These are phyloP conservation scores for Thymelicus acteon DNA, from an alignment of 2,888 invertebrate species.

Conservation along the genomic window DNA sequence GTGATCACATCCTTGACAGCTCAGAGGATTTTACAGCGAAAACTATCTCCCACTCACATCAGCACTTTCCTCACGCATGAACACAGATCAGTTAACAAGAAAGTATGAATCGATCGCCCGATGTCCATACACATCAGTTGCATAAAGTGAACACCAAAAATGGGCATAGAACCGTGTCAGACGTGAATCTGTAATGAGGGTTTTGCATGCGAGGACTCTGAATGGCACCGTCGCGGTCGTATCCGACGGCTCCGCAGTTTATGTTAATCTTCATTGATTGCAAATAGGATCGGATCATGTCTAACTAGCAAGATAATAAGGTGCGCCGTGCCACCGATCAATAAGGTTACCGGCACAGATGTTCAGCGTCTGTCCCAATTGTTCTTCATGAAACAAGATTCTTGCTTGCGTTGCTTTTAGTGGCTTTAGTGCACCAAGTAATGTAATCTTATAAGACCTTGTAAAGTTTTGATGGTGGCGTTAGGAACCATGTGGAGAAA, in stretches of 20 bases:
- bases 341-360: slow-evolving; percentile 43
- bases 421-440: too few species aligned
- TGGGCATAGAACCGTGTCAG: slow-evolving; percentile 45
- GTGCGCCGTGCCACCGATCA: slow-evolving; percentile 52
- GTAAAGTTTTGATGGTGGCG: too few species aligned
- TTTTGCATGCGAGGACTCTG: slow-evolving; percentile 57
- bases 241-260: slow-evolving; percentile 63
- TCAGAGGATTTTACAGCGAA: too few species aligned
- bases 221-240: slow-evolving; percentile 39
- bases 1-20: too few species aligned
- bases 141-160: slow-evolving; percentile 41
- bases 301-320: slow-evolving; percentile 60
- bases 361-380: slow-evolving; percentile 41
- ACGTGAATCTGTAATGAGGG: slow-evolving; percentile 55
- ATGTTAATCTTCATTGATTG: slow-evolving; percentile 80
- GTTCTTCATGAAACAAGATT: slow-evolving; percentile 2
- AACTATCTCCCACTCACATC: too few species aligned
- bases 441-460: too few species aligned
- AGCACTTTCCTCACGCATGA: too few species aligned
- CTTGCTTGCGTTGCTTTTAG: neutral
- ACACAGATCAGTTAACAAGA: slow-evolving; percentile 22
- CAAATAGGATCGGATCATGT: slow-evolving; percentile 71
- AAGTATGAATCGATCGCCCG: slow-evolving; percentile 19
- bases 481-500: too few species aligned
- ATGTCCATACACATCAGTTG: slow-evolving; percentile 19